A percentile compares a stretch with the other conserved stretches of the same genome.
Evolutionary conservation across 2,113 vertebrate species (phyloP).

Genomic region (Anguilla japonica): DNA sequence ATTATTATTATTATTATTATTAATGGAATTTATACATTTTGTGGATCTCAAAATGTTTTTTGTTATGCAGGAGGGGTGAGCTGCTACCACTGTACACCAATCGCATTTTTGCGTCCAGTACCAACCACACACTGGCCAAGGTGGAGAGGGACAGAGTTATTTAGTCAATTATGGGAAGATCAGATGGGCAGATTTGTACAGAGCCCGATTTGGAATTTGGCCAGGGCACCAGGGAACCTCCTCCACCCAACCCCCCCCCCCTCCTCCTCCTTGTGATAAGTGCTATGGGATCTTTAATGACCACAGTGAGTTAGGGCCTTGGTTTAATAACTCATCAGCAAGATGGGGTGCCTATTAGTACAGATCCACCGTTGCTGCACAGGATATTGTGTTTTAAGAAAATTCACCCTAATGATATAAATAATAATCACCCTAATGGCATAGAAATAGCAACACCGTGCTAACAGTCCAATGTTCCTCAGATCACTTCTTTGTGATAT

Average conservation of each 20-base stretch:
- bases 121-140: background rate
- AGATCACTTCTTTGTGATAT: no score
- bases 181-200: background rate
- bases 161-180: background rate
- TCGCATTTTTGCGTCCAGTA: background rate
- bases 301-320: background rate
- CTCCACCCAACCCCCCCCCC: background rate
- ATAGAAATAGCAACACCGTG: no score
- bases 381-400: no score
- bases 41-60: no score
- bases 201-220: background rate
- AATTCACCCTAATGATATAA: no score
- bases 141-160: background rate
- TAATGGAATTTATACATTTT: no score
- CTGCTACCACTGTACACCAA: background rate
- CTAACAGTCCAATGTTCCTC: no score
- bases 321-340: background rate
- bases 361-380: background rate
- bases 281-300: background rate
- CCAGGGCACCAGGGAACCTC: background rate
- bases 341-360: background rate
- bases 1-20: no score
- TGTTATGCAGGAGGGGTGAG: no score
- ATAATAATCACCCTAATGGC: no score
- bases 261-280: background rate